Evolutionary conservation across 2,888 invertebrate genomes (phyloP).

Genomic region (Scelioninae gen. 2): DNA sequence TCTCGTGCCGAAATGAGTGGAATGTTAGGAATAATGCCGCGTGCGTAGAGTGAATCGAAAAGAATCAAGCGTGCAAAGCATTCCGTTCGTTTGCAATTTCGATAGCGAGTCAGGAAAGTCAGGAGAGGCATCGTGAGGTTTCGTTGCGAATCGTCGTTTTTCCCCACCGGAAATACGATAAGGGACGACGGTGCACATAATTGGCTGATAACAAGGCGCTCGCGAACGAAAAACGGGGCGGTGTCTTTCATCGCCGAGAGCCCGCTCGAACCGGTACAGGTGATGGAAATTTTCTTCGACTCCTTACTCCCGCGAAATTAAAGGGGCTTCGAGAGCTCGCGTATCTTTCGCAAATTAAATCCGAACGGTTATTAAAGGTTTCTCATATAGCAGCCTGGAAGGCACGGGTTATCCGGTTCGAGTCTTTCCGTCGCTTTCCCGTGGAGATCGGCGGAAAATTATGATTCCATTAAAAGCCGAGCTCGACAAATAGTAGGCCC

Average conservation of each 20-base stretch:
- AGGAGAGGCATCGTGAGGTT: constrained; percentile 38
- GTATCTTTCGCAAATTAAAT: constrained; percentile 50
- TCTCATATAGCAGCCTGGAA: constrained; percentile 27
- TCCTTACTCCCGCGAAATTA: constrained; percentile 62
- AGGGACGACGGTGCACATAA: constrained; percentile 53
- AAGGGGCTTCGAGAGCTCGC: constrained; percentile 59
- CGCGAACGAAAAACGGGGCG: constrained; percentile 41
- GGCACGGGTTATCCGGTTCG: constrained; percentile 23
- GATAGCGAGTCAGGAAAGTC: constrained; percentile 44
- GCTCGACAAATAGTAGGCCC: no score
- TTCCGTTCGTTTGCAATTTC: constrained; percentile 47
- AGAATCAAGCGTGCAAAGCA: constrained; percentile 41
- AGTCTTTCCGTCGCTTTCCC: constrained; percentile 20
- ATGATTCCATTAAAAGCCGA: no score
- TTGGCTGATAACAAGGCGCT: constrained; percentile 60
- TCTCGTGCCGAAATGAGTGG: constrained; percentile 30
- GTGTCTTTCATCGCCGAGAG: constrained; percentile 38
- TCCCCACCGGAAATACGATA: constrained; percentile 41
- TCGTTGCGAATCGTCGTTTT: constrained; percentile 42
- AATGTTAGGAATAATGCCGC: constrained; percentile 29
- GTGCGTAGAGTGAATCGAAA: constrained; percentile 34
- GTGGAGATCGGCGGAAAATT: constrained; percentile 6
- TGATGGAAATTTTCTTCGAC: constrained; percentile 67
- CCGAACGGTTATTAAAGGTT: constrained; percentile 28
- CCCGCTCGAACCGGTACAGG: constrained; percentile 52